Evolutionary conservation across 2,797 vertebrate genomes (phyloP).

Genomic region (Helicolenus hilgendorfi): DNA sequence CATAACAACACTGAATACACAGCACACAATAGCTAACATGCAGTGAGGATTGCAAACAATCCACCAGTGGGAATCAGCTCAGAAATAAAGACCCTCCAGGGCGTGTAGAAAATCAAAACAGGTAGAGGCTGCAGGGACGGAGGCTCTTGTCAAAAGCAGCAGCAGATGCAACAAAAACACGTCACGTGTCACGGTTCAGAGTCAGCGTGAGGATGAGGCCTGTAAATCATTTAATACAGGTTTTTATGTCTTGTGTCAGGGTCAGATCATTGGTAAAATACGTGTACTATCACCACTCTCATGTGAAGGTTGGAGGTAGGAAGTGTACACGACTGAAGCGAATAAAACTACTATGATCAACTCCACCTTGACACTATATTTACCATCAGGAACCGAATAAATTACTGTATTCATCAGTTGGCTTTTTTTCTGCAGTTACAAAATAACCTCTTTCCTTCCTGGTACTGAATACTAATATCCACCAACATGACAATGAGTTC

Average conservation of each 20-base stretch:
- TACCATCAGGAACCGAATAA: neutral
- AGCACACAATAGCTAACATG: conserved; percentile 20
- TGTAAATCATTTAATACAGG: conserved; percentile 10
- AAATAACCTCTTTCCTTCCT: neutral
- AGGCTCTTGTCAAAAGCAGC: neutral
- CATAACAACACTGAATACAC: conserved; percentile 12
- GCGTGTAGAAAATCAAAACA: conserved; percentile 10
- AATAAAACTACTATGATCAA: conserved; percentile 8
- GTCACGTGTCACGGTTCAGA: neutral
- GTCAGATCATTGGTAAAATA: conserved; percentile 1
- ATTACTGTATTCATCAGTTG: neutral
- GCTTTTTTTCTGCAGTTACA: neutral
- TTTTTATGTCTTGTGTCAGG: conserved; percentile 16
- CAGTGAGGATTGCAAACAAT: conserved; percentile 24
- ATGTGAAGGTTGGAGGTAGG: neutral
- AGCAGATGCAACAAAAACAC: neutral
- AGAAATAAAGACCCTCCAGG: conserved; percentile 36
- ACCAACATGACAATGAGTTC: neutral
- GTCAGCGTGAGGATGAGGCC: neutral
- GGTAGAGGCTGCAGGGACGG: neutral
- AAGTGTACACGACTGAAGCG: neutral
- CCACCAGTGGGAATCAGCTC: conserved; percentile 22
- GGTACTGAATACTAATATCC: neutral
- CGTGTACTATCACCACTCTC: neutral
- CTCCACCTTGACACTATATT: neutral